Evolutionary conservation across 2,888 invertebrate genomes (phyloP).

Genomic region (Dendrolimus pini): DNA sequence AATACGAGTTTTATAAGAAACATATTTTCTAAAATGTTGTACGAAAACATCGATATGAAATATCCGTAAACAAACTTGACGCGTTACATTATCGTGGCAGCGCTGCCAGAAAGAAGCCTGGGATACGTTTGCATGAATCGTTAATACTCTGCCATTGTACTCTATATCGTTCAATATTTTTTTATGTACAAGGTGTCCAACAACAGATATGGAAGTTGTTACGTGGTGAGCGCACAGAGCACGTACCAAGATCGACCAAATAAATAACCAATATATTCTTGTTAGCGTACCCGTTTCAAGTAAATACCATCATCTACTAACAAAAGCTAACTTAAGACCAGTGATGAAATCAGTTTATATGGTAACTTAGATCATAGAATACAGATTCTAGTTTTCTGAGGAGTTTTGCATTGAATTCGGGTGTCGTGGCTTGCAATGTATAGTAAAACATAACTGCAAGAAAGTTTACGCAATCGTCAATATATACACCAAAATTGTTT

Average conservation of each 20-base stretch:
- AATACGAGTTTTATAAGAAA: too few relatives aligned
- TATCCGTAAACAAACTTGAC: not conserved
- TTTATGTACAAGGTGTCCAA: slow-evolving; percentile 37
- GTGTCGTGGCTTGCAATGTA: too few relatives aligned
- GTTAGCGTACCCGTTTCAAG: slow-evolving; percentile 31
- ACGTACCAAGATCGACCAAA: slow-evolving; percentile 44
- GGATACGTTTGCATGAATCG: not conserved
- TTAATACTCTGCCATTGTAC: slow-evolving; percentile 28
- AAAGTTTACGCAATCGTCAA: too few relatives aligned
- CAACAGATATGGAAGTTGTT: slow-evolving; percentile 38
- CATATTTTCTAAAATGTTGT: too few relatives aligned
- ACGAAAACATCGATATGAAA: too few relatives aligned
- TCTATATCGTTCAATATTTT: slow-evolving; percentile 29
- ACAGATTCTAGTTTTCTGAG: too few relatives aligned
- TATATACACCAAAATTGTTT: too few relatives aligned
- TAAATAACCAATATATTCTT: slow-evolving; percentile 52
- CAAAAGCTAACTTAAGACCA: not conserved
- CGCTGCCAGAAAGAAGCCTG: not conserved
- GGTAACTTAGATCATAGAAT: too few relatives aligned
- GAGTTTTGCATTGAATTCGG: too few relatives aligned
- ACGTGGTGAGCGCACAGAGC: slow-evolving; percentile 36
- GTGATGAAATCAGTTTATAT: not conserved
- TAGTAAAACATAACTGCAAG: too few relatives aligned
- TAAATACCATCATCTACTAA: slow-evolving; percentile 20
- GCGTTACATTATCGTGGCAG: not conserved